Percentiles rank a stretch among this genome's conserved stretches.
These are phyloP conservation scores for Drosophila kambysellisi DNA, from an alignment of 2,888 invertebrate species.

Conservation along the genomic window DNA sequence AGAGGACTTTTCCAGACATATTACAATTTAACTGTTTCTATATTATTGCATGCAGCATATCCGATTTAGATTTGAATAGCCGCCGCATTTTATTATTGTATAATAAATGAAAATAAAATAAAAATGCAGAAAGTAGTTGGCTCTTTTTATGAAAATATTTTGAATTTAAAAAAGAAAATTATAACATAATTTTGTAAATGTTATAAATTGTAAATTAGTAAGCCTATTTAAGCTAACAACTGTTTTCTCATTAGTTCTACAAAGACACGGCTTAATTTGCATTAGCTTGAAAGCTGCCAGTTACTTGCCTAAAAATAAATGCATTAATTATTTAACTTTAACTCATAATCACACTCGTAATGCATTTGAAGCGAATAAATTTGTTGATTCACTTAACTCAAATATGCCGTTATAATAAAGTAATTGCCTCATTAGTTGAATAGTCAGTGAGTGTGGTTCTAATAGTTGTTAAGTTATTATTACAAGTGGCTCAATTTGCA, in stretches of 20 bases:
- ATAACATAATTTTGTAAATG: no score
- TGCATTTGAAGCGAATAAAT: slow-evolving; percentile 1
- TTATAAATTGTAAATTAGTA: background rate
- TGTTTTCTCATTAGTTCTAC: background rate
- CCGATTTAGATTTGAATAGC: slow-evolving; percentile 26
- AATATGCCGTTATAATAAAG: slow-evolving; percentile 64
- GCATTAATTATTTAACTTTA: background rate
- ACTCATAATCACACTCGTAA: background rate
- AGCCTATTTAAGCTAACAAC: background rate
- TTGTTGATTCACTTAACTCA: slow-evolving; percentile 43
- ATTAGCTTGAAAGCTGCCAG: background rate
- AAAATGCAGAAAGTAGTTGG: background rate
- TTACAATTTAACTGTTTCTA: slow-evolving; percentile 24
- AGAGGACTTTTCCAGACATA: slow-evolving; percentile 15
- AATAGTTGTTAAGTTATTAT: slow-evolving; percentile 47
- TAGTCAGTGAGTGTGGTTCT: slow-evolving; percentile 64
- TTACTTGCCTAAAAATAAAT: background rate
- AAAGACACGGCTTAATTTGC: no score
- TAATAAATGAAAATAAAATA: background rate
- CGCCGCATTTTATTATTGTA: background rate
- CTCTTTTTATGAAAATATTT: no score
- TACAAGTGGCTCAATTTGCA: slow-evolving; percentile 56
- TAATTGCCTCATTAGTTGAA: slow-evolving; percentile 79
- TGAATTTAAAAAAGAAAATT: background rate
- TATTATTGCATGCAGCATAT: slow-evolving; percentile 7